Percentiles rank a stretch among this genome's conserved stretches.
phyloP scores from a whole-genome alignment of 2,888 invertebrate species.

The Ormyrus thymus region DNA sequence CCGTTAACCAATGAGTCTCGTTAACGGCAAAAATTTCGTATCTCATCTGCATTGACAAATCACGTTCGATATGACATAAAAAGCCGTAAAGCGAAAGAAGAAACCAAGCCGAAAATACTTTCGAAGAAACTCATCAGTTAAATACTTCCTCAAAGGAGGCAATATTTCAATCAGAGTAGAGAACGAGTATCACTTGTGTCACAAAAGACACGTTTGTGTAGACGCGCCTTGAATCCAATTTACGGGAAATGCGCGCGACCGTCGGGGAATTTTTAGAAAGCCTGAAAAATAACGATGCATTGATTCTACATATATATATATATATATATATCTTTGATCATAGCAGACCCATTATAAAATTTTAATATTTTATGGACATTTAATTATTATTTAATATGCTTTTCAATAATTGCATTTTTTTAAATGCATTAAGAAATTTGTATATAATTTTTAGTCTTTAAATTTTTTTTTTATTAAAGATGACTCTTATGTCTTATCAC shows the following conservation, averaged over 20 bases:
- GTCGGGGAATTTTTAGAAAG: constrained; percentile 28
- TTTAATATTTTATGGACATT: too few relatives aligned
- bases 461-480: too few relatives aligned
- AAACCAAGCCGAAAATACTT: constrained; percentile 20
- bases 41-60: constrained; percentile 27
- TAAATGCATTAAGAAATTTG: too few relatives aligned
- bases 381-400: too few relatives aligned
- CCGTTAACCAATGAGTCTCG: constrained; percentile 18
- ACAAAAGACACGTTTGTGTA: not conserved
- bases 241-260: constrained; percentile 12
- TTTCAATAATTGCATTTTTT: too few relatives aligned
- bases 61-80: constrained; percentile 28
- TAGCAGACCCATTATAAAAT: too few relatives aligned
- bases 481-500: too few relatives aligned
- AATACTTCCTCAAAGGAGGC: constrained; percentile 16
- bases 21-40: constrained; percentile 1
- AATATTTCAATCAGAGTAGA: constrained; percentile 42
- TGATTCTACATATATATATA: too few relatives aligned
- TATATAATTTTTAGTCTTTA: too few relatives aligned
- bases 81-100: constrained; percentile 1
- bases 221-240: not conserved
- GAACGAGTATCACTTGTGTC: not conserved
- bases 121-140: constrained; percentile 25
- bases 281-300: not conserved
- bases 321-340: not conserved